Evolutionary conservation across 2,113 vertebrate species (phyloP).

Genomic region (Mystacornis crossleyi): DNA sequence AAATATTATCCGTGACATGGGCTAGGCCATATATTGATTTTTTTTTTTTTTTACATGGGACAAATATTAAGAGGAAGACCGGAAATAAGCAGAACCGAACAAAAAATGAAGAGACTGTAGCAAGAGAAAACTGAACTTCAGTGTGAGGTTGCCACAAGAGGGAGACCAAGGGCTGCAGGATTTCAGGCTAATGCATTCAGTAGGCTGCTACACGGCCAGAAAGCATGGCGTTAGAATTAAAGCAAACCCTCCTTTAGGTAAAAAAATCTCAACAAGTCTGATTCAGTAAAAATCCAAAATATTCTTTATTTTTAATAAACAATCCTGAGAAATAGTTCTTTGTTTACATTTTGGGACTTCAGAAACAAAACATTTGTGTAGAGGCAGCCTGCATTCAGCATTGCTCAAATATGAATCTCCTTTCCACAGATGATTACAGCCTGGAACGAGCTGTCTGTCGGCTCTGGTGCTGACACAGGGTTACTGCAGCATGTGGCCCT

Average conservation of each 20-base stretch:
- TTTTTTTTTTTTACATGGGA: not conserved
- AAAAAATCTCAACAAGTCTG: not conserved
- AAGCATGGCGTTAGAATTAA: not conserved
- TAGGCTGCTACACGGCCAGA: not conserved
- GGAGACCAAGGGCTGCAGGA: not conserved
- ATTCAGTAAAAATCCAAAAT: not conserved
- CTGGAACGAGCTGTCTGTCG: not conserved
- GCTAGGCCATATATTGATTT: not conserved
- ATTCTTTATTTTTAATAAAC: not conserved
- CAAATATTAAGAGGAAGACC: not conserved
- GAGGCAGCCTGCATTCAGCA: not conserved
- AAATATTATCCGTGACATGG: not conserved
- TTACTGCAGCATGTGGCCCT: not conserved
- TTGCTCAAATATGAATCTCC: not conserved
- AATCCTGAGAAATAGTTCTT: not conserved
- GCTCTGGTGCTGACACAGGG: not conserved
- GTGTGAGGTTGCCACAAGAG: constrained; percentile 26
- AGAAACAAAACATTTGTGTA: not conserved
- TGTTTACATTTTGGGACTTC: not conserved
- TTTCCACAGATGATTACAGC: fast-evolving
- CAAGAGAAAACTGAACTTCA: not conserved
- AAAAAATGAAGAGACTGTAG: not conserved
- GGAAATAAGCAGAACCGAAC: not conserved
- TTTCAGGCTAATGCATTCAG: not conserved
- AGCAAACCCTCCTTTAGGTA: not conserved